A percentile compares a stretch with the other conserved stretches of the same genome.
These are phyloP conservation scores for Carabus problematicus DNA, from an alignment of 2,888 invertebrate species.

Conservation along the genomic window DNA sequence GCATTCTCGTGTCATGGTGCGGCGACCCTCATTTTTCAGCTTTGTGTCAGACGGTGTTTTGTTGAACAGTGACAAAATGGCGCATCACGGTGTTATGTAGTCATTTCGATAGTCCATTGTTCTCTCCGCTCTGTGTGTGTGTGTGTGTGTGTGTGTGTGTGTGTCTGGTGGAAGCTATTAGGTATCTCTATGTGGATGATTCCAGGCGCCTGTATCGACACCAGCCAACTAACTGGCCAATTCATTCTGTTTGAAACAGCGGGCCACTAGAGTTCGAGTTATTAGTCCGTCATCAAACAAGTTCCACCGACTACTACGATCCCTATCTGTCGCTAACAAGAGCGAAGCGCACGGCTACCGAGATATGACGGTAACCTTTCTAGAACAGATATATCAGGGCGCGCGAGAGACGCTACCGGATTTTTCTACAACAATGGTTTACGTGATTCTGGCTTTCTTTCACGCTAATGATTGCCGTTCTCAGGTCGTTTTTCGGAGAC, in stretches of 20 bases:
- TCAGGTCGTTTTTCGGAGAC: conserved; percentile 33
- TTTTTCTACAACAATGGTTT: conserved; percentile 33
- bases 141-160: background rate
- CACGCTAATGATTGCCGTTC: conserved; percentile 37
- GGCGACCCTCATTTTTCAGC: conserved; percentile 20
- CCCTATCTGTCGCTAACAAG: conserved; percentile 17
- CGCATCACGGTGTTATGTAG: background rate
- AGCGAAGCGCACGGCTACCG: conserved; percentile 5
- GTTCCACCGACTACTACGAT: conserved; percentile 8
- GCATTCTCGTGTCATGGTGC: conserved; percentile 21
- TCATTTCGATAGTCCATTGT: background rate
- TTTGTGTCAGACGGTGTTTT: conserved; percentile 12
- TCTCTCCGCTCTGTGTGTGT: background rate
- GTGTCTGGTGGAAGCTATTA: background rate
- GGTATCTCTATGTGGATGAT: background rate
- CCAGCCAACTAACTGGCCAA: conserved; percentile 18
- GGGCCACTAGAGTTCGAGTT: background rate
- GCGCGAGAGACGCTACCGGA: conserved; percentile 16
- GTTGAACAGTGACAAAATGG: conserved; percentile 24
- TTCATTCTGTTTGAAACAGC: conserved; percentile 1
- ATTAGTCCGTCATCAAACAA: conserved; percentile 21
- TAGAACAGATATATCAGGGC: conserved; percentile 18
- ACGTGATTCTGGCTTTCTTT: conserved; percentile 27
- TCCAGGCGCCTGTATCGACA: conserved; percentile 15
- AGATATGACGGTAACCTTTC: conserved; percentile 16